Evolutionary conservation across 2,888 invertebrate genomes (phyloP).

Genomic region (Cheilosia soror): DNA sequence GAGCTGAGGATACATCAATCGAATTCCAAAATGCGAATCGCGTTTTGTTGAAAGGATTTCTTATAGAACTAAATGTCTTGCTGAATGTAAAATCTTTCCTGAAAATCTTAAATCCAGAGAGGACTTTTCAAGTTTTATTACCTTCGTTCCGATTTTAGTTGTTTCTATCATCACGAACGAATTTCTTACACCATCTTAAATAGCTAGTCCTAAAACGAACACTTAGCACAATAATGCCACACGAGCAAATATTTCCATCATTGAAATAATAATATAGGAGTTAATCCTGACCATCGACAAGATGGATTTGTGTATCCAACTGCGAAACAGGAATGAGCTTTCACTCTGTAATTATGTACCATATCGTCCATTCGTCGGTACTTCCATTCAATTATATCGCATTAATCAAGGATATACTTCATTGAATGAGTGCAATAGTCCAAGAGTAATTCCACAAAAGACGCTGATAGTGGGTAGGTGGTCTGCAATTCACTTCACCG

Average conservation of each 20-base stretch:
- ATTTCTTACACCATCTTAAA: no score
- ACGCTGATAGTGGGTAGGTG: constrained; percentile 33
- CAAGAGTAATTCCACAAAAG: constrained; percentile 3
- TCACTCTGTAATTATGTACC: constrained; percentile 67
- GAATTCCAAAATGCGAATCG: no score
- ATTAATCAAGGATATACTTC: constrained; percentile 46
- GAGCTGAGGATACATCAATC: no score
- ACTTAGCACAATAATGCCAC: constrained; percentile 3
- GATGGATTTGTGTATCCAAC: constrained; percentile 66
- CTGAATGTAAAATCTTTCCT: no score
- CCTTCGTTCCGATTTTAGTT: no score
- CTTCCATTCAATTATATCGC: constrained; percentile 28
- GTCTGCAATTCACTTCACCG: constrained; percentile 3
- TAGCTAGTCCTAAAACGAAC: no score
- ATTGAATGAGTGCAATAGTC: constrained; percentile 38
- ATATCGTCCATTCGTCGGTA: constrained; percentile 36
- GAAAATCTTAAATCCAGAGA: no score
- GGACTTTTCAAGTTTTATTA: no score
- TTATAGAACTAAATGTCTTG: no score
- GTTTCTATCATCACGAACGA: no score
- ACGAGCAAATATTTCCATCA: constrained; percentile 16
- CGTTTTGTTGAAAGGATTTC: no score
- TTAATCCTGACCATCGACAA: constrained; percentile 69
- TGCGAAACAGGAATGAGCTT: constrained; percentile 72
- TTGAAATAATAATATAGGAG: constrained; percentile 42